phyloP scores from a whole-genome alignment of 1,140 invertebrate species.

The Alviniconcha marisindica region DNA sequence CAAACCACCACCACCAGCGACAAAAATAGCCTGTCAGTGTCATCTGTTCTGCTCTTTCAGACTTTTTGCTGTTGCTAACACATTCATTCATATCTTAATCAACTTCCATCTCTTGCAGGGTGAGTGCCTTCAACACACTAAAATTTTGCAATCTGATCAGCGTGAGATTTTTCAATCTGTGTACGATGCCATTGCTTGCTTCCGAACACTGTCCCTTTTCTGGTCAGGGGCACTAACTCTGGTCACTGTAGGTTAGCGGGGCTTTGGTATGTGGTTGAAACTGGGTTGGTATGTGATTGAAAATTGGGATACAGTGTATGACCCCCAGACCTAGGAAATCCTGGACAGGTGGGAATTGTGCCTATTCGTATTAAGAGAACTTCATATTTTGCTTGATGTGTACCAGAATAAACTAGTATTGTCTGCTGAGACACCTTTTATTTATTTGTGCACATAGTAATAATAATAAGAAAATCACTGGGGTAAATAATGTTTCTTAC shows the following conservation, averaged over 20 bases:
- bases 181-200: conserved; percentile 15
- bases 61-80: not conserved
- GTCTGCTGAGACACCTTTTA: too few relatives aligned
- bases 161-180: conserved; percentile 20
- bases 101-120: conserved; percentile 32
- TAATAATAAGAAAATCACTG: too few relatives aligned
- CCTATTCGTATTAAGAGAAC: too few relatives aligned
- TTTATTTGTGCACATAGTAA: too few relatives aligned
- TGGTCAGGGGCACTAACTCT: not conserved
- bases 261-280: not conserved
- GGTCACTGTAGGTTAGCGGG: too few relatives aligned
- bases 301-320: not conserved
- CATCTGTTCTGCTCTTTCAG: too few relatives aligned
- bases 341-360: too few relatives aligned
- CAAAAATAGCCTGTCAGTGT: too few relatives aligned
- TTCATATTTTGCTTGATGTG: too few relatives aligned
- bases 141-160: conserved; percentile 31
- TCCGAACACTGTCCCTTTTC: not conserved
- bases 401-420: too few relatives aligned
- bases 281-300: not conserved
- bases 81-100: not conserved
- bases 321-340: not conserved
- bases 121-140: conserved; percentile 28
- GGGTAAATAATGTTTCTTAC: too few relatives aligned
- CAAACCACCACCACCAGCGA: too few relatives aligned